phyloP scores from a whole-genome alignment of 2,797 vertebrate species.

The Tympanoctomys barrerae region DNA sequence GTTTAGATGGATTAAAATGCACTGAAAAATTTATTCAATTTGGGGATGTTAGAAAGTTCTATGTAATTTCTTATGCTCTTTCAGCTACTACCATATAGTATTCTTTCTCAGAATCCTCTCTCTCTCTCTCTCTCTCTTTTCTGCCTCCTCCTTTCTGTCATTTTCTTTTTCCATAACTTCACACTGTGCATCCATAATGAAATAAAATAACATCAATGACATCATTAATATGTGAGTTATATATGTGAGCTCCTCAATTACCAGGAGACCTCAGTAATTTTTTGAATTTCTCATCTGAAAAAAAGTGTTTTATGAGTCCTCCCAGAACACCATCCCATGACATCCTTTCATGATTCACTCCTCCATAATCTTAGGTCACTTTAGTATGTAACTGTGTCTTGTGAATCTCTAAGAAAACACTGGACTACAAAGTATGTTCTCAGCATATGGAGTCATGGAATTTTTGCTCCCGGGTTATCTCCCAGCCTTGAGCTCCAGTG shows the following conservation, averaged over 20 bases:
- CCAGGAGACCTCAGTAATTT: not conserved
- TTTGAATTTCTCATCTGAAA: not conserved
- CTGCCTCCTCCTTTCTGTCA: not conserved
- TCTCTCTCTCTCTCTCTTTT: not conserved
- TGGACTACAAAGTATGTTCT: not conserved
- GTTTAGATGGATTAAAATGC: not conserved
- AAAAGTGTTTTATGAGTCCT: not conserved
- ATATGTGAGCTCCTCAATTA: not conserved
- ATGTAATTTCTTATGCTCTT: not conserved
- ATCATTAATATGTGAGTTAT: not conserved
- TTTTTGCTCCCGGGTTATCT: not conserved
- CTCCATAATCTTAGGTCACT: not conserved
- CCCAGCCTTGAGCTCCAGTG: not conserved
- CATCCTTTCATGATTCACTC: not conserved
- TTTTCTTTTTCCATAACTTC: not conserved
- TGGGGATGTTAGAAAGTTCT: not conserved
- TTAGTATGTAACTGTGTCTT: not conserved
- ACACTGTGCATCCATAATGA: not conserved
- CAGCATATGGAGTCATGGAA: not conserved
- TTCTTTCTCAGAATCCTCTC: not conserved
- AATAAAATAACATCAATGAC: not conserved
- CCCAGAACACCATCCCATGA: rapidly evolving
- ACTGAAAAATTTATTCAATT: not conserved
- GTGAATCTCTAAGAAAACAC: not conserved
- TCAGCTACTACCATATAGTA: not conserved